A percentile compares a stretch with the other conserved stretches of the same genome.
These are phyloP conservation scores for Ceratothoa steindachneri DNA, from an alignment of 2,888 invertebrate species.

Conservation along the genomic window DNA sequence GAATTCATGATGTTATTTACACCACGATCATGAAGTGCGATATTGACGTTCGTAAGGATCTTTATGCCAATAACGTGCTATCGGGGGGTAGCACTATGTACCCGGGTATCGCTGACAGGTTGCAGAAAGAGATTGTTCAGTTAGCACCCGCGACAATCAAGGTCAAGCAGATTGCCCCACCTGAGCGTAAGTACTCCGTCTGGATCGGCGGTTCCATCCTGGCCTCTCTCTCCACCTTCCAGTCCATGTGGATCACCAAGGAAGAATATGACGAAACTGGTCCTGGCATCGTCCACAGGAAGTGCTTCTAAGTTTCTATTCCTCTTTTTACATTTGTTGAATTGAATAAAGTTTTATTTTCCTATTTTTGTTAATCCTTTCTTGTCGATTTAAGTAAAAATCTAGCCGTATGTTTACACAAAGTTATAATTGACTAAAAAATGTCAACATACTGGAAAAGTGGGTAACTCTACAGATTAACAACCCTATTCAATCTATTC, in stretches of 20 bases:
- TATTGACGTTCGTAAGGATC: conserved; percentile 72
- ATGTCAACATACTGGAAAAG: no score
- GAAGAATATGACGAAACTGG: conserved; percentile 24
- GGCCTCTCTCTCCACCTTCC: conserved; percentile 14
- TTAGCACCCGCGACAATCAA: conserved; percentile 87
- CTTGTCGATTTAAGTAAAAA: no score
- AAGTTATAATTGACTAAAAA: no score
- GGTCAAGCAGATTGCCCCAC: conserved; percentile 89
- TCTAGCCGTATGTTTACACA: no score
- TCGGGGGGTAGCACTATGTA: conserved; percentile 47
- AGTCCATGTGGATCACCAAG: conserved; percentile 17
- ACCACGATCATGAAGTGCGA: conserved; percentile 94
- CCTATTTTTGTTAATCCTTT: no score
- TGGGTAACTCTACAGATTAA: no score
- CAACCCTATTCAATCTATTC: no score
- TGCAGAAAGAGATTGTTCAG: conserved; percentile 84
- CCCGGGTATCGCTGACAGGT: conserved; percentile 56
- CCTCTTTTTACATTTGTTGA: not conserved
- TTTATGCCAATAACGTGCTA: conserved; percentile 52
- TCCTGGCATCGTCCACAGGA: conserved; percentile 29
- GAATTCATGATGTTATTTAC: conserved; percentile 85
- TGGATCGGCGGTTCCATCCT: conserved; percentile 22
- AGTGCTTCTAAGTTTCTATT: conserved; percentile 19
- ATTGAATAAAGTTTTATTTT: not conserved
- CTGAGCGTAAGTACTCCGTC: conserved; percentile 77